Conservation (phyloP, 2,113 vertebrate species). For the Pteronura brasiliensis region DNA sequence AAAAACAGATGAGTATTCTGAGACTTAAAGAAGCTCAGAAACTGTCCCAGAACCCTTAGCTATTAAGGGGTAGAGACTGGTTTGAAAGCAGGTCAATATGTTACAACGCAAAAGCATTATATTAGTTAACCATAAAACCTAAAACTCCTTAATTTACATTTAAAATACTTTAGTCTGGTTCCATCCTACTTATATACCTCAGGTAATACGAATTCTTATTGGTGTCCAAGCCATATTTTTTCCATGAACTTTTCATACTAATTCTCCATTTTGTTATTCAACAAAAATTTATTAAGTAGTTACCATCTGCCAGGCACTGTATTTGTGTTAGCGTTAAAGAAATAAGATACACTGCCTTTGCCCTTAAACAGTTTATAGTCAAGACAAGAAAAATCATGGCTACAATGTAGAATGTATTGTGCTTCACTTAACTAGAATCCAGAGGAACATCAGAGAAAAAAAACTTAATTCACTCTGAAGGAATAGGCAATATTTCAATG, state of each 20-base stretch:
- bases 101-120: neutral
- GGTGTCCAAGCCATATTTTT: neutral
- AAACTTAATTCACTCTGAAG: neutral
- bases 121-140: neutral
- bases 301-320: neutral
- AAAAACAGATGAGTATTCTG: neutral
- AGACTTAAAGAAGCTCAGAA: neutral
- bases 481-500: neutral
- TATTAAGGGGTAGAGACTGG: neutral
- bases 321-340: neutral
- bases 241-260: neutral
- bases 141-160: slow-evolving; percentile 6
- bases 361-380: neutral
- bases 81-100: neutral
- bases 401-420: neutral
- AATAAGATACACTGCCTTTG: neutral
- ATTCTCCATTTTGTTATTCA: neutral
- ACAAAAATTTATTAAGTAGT: slow-evolving; percentile 6
- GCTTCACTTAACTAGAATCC: neutral
- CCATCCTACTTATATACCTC: neutral
- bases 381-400: neutral
- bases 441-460: neutral
- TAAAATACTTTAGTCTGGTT: neutral
- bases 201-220: slow-evolving; percentile 3
- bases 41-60: neutral